A percentile compares a stretch with the other conserved stretches of the same genome.
phyloP scores from a whole-genome alignment of 1,140 invertebrate genomes.

The Drosophila seguyi region DNA sequence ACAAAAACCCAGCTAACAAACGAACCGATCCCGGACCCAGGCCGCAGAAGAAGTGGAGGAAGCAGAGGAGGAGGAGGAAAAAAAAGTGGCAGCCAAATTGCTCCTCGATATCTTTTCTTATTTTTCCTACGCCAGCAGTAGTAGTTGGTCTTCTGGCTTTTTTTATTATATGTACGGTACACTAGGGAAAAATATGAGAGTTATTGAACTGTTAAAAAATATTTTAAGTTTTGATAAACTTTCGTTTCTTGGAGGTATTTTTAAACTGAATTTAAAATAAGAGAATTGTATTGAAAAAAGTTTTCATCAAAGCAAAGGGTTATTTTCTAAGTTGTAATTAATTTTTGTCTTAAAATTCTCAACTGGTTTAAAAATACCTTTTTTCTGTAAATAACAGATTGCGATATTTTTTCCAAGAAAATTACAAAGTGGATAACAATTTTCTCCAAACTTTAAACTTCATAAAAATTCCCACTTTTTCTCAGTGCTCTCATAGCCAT shows the following conservation, averaged over 20 bases:
- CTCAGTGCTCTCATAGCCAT: conserved; percentile 31
- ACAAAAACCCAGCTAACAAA: conserved; percentile 58
- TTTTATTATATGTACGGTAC: conserved; percentile 51
- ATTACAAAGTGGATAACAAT: too few species aligned
- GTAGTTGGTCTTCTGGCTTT: conserved; percentile 61
- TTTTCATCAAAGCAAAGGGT: too few species aligned
- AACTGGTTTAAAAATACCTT: too few species aligned
- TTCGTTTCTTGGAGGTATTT: neutral
- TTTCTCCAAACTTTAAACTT: too few species aligned
- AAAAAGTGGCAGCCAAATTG: conserved; percentile 81
- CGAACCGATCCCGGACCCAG: conserved; percentile 48
- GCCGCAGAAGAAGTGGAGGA: conserved; percentile 1
- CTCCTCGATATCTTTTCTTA: conserved; percentile 81
- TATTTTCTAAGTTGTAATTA: neutral
- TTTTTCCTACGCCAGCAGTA: conserved; percentile 67
- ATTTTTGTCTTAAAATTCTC: neutral
- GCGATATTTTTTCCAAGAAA: too few species aligned
- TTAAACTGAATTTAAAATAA: too few species aligned
- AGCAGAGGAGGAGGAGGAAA: conserved; percentile 38
- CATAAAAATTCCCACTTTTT: too few species aligned
- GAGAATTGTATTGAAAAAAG: too few species aligned
- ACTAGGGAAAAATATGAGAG: too few species aligned
- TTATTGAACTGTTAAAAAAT: too few species aligned
- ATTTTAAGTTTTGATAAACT: neutral
- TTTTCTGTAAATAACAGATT: too few species aligned